Percentiles rank a stretch among this genome's conserved stretches.
Conservation (phyloP, 2,113 vertebrate genomes). For the Circaetus cinerascens region DNA sequence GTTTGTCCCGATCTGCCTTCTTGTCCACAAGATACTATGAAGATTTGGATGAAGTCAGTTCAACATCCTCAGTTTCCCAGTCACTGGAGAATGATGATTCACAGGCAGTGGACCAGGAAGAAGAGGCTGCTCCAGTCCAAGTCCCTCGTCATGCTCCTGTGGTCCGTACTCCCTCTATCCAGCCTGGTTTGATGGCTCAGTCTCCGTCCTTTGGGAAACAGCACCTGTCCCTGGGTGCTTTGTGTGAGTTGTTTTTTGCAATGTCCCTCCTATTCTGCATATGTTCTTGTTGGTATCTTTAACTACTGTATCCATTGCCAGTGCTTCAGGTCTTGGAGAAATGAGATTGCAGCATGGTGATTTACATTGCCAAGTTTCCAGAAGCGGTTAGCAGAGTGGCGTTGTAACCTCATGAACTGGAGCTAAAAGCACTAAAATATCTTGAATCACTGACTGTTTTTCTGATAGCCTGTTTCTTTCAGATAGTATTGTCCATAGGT, state of each 20-base stretch:
- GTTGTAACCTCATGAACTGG: neutral
- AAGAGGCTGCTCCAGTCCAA: conserved; percentile 59
- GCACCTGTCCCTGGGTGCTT: conserved; percentile 63
- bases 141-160: conserved; percentile 82
- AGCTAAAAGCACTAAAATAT: neutral
- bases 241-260: conserved; percentile 51
- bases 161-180: conserved; percentile 86
- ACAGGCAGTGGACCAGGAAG: conserved; percentile 71
- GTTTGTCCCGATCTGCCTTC: conserved; percentile 91
- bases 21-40: conserved; percentile 89
- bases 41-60: conserved; percentile 93
- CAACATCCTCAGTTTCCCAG: conserved; percentile 86
- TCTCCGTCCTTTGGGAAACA: conserved; percentile 77
- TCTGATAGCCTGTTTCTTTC: neutral
- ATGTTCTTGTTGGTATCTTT: neutral
- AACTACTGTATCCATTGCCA: neutral
- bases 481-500: neutral
- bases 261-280: neutral
- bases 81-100: conserved; percentile 81
- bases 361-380: neutral
- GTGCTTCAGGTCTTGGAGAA: neutral
- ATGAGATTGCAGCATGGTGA: neutral
- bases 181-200: conserved; percentile 81
- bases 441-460: neutral
- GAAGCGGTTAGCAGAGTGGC: neutral